A percentile compares a stretch with the other conserved stretches of the same genome.
Conservation (phyloP, 2,113 vertebrate genomes). For the Muntiacus reevesi region DNA sequence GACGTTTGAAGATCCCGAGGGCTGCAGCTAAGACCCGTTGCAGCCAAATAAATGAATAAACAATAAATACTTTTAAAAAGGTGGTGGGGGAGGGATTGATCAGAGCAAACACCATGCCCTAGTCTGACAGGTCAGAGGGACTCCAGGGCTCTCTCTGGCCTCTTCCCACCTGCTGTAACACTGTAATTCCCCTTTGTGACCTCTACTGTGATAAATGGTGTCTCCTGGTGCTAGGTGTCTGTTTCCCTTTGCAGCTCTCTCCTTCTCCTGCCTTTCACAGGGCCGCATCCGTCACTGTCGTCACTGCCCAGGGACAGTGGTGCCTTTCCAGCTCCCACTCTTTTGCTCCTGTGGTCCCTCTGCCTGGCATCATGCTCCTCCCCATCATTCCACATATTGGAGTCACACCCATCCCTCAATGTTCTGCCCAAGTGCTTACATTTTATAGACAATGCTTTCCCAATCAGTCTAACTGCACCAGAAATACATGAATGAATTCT, state of each 20-base stretch:
- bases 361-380: background rate
- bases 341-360: background rate
- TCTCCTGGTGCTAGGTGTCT: background rate
- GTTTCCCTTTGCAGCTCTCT: background rate
- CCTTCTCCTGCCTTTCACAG: background rate
- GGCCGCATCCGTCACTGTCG: background rate
- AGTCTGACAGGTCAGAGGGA: background rate
- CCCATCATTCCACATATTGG: background rate
- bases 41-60: background rate
- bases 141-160: background rate
- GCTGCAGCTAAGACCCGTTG: background rate
- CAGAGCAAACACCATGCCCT: background rate
- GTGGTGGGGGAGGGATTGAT: rapidly evolving
- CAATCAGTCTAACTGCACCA: background rate
- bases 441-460: background rate
- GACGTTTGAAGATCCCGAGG: background rate
- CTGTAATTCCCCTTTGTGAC: background rate
- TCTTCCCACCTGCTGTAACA: background rate
- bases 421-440: background rate
- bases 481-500: background rate
- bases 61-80: background rate
- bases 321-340: background rate
- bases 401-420: background rate
- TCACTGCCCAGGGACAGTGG: background rate
- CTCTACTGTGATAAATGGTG: background rate